A percentile compares a stretch with the other conserved stretches of the same genome.
Conservation (phyloP, 2,113 vertebrate genomes). For the Motacilla tschutschensis region DNA sequence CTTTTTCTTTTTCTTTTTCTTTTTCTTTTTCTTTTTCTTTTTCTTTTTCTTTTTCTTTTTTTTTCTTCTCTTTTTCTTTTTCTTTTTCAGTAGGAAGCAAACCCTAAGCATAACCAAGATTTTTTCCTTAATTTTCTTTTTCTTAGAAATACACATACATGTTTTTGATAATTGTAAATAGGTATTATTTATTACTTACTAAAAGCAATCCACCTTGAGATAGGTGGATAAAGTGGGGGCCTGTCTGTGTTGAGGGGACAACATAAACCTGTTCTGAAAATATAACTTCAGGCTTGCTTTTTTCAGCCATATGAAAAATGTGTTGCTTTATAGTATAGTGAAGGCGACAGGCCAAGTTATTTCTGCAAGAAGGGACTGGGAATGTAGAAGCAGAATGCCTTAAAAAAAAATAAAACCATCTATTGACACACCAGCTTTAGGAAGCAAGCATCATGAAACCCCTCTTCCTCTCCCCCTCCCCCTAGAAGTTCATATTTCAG, state of each 20-base stretch:
- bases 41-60: too few relatives aligned
- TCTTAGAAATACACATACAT: background rate
- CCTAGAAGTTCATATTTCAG: conserved; percentile 88
- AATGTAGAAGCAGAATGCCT: conserved; percentile 60
- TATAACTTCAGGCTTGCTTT: conserved; percentile 13
- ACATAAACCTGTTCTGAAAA: conserved; percentile 35
- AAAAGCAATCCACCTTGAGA: background rate
- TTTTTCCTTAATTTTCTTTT: background rate
- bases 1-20: too few relatives aligned
- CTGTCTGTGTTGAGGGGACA: background rate
- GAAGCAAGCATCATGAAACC: conserved; percentile 70
- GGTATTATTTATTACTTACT: background rate
- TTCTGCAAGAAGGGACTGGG: conserved; percentile 27
- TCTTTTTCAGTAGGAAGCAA: background rate
- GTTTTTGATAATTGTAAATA: conserved; percentile 5
- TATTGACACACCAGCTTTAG: conserved; percentile 68
- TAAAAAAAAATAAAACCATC: conserved; percentile 46
- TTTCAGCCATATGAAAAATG: conserved; percentile 61
- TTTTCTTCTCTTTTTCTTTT: too few relatives aligned
- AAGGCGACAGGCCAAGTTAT: conserved; percentile 49
- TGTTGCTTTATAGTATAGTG: conserved; percentile 20
- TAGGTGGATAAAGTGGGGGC: background rate
- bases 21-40: too few relatives aligned
- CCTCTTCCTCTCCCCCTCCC: conserved; percentile 70
- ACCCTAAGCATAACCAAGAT: background rate